A percentile compares a stretch with the other conserved stretches of the same genome.
These are phyloP conservation scores for Dromas ardeola DNA, from an alignment of 2,113 vertebrate species.

Conservation along the genomic window DNA sequence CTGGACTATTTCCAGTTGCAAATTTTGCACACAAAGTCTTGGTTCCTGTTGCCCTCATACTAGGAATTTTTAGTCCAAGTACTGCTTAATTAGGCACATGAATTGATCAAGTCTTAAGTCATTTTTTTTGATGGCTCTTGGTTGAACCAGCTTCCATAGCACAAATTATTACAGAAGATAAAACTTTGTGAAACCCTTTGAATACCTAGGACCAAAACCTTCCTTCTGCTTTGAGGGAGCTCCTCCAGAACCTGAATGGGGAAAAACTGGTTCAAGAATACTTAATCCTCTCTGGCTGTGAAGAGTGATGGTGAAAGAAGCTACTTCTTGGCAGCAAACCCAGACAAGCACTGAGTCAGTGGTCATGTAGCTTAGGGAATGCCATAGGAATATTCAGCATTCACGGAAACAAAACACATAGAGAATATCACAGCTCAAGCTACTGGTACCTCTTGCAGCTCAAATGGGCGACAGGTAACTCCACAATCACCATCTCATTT, in stretches of 20 bases:
- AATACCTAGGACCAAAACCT: background rate
- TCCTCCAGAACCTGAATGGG: background rate
- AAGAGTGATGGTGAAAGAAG: background rate
- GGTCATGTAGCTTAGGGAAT: background rate
- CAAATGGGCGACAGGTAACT: background rate
- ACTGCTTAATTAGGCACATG: background rate
- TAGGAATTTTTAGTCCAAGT: background rate
- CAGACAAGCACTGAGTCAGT: background rate
- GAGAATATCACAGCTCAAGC: background rate
- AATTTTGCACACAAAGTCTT: background rate
- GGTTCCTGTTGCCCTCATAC: background rate
- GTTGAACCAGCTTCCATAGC: background rate
- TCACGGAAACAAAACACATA: background rate
- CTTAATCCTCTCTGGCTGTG: background rate
- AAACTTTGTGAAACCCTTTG: background rate
- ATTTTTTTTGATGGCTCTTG: background rate
- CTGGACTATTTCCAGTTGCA: background rate
- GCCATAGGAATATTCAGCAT: background rate
- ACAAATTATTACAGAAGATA: background rate
- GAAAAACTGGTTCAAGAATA: background rate
- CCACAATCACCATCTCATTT: background rate
- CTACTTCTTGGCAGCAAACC: background rate
- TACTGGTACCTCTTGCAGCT: background rate
- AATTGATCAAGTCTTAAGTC: background rate
- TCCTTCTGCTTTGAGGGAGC: background rate